These are phyloP conservation scores for Patella depressa DNA, from an alignment of 2,888 invertebrate genomes.

Conservation along the genomic window DNA sequence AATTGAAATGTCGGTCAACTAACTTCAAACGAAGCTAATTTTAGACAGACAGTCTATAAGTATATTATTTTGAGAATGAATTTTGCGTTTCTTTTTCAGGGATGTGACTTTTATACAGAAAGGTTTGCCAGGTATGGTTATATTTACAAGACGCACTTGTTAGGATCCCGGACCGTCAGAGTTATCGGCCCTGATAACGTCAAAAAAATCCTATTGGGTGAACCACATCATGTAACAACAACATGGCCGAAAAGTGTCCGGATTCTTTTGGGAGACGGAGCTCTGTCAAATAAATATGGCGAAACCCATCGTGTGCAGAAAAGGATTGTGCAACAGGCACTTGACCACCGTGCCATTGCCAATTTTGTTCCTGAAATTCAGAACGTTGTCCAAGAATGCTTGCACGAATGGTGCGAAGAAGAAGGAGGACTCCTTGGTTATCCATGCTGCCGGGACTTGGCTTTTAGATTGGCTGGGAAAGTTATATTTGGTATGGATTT, in stretches of 20 bases:
- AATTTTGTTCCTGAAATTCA: conserved; percentile 9
- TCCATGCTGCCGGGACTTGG: conserved; percentile 49
- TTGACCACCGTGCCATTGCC: neutral
- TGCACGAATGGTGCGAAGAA: conserved; percentile 14
- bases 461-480: conserved; percentile 48
- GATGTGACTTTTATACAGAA: conserved; percentile 41
- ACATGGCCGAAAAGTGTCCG: conserved; percentile 53
- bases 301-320: neutral
- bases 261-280: conserved; percentile 51
- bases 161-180: conserved; percentile 61
- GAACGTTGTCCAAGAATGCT: neutral
- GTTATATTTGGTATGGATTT: conserved; percentile 52
- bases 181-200: conserved; percentile 60
- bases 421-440: conserved; percentile 43
- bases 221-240: conserved; percentile 51
- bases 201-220: conserved; percentile 52
- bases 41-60: too few species aligned
- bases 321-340: conserved; percentile 8
- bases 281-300: conserved; percentile 29
- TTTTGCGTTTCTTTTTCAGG: conserved; percentile 30
- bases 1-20: too few species aligned
- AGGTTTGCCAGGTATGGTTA: conserved; percentile 48
- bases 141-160: conserved; percentile 65
- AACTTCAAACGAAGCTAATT: too few species aligned
- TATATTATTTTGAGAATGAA: too few species aligned